Conservation (phyloP, 2,113 vertebrate genomes). For the Vicugna pacos region DNA sequence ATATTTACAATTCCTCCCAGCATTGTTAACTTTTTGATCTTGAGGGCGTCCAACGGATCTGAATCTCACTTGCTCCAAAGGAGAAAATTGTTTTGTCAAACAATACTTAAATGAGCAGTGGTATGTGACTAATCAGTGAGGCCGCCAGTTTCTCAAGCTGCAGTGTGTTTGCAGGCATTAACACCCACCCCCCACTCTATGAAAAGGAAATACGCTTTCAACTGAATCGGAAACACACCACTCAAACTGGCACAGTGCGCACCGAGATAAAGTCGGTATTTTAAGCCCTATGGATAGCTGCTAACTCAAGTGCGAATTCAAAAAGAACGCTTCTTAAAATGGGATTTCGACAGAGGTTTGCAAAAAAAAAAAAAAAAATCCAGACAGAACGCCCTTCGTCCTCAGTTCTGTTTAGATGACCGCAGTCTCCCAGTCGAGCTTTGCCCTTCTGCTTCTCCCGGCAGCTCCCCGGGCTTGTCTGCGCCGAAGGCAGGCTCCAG, state of each 20-base stretch:
- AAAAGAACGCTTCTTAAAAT: constrained; percentile 49
- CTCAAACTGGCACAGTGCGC: constrained; percentile 59
- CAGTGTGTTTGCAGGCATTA: constrained; percentile 22
- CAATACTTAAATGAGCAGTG: constrained; percentile 67
- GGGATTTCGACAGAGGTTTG: constrained; percentile 36
- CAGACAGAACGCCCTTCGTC: background rate
- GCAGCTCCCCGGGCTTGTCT: background rate
- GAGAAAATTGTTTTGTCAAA: constrained; percentile 43
- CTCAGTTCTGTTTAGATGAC: background rate
- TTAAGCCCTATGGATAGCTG: constrained; percentile 52
- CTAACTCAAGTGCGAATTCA: constrained; percentile 51
- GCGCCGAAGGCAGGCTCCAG: background rate
- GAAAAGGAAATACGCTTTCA: constrained; percentile 77
- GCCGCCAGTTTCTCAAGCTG: constrained; percentile 54
- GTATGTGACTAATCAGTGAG: constrained; percentile 63
- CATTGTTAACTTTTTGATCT: constrained; percentile 46
- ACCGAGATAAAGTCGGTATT: constrained; percentile 72
- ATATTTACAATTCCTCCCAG: background rate
- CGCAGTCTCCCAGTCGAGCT: background rate
- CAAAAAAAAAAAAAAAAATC: background rate
- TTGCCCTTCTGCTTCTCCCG: background rate
- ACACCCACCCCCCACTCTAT: background rate
- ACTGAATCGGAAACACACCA: constrained; percentile 74
- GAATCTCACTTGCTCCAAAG: constrained; percentile 7
- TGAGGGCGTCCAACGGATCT: background rate